Evolutionary conservation across 2,888 invertebrate genomes (phyloP).

Genomic region (Nudaria mundana): DNA sequence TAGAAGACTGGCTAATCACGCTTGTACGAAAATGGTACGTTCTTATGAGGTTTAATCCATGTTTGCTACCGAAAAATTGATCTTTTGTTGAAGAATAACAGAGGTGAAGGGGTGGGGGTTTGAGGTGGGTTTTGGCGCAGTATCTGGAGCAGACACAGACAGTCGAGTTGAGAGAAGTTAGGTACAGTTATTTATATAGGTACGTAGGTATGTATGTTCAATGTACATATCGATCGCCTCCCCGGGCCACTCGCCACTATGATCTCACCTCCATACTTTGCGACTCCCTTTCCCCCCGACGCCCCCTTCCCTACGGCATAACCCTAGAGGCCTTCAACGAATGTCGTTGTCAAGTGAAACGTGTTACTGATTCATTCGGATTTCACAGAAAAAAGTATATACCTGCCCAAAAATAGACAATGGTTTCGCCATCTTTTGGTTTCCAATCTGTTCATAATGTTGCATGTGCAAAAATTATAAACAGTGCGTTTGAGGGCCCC

Average conservation of each 20-base stretch:
- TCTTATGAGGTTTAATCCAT: background rate
- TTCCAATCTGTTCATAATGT: background rate
- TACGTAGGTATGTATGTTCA: conserved; percentile 79
- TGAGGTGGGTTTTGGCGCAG: conserved; percentile 74
- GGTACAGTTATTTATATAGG: conserved; percentile 77
- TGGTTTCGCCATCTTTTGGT: background rate
- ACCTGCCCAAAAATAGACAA: background rate
- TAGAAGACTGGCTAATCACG: conserved; percentile 16
- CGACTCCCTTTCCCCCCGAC: conserved; percentile 53
- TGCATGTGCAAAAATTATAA: too few species aligned
- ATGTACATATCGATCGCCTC: conserved; percentile 81
- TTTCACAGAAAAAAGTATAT: background rate
- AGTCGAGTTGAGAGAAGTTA: conserved; percentile 78
- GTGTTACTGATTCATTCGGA: conserved; percentile 29
- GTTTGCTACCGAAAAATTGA: conserved; percentile 34
- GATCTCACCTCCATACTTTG: conserved; percentile 80
- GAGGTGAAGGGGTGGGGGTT: conserved; percentile 40
- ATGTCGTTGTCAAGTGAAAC: conserved; percentile 43
- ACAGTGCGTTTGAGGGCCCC: too few species aligned
- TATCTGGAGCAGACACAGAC: conserved; percentile 79
- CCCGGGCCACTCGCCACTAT: conserved; percentile 80
- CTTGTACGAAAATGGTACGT: conserved; percentile 9
- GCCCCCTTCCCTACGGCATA: conserved; percentile 56
- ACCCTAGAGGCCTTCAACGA: conserved; percentile 65
- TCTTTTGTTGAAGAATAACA: conserved; percentile 49